Base-by-base conservation (phyloP, 2,113 vertebrate genomes). In the Sapajus apella region DNA sequence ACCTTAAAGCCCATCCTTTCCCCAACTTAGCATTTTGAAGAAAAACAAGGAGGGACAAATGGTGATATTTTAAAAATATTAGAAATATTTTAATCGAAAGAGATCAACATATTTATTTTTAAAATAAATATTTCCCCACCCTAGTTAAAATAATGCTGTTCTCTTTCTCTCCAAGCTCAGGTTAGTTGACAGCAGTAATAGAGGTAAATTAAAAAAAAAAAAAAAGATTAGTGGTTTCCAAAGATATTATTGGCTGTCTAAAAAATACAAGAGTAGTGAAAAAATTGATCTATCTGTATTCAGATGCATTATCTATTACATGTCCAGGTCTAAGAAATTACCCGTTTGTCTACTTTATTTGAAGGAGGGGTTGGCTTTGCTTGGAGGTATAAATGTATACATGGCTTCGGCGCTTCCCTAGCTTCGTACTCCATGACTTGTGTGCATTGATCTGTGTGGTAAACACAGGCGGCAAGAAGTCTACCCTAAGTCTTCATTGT, bases 61-160 rank as follows among this genome's bases (percentile, higher is more conserved):
- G 45, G 70, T 81, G 75, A 58, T 64, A 55, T 87, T 52, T 80
- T 82, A 52, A 72, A 80, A 96, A 40, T 64, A 73, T 83, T 93
- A 95, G 68, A 89, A 93, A 89, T 75, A 56, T 5, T 32, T 32
- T 64, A 64, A 64, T 13, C 35, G 16, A 13, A 43, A 70, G 25
- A 89, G n/a, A 6, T 95, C 68, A 66, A 52, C 50, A 32, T 45
- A 17, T 61, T 66, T 90, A 92, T 93, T 95, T 77, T 27, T 21
- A 66, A 83, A 93, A 80, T 35, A 77, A 25, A 0, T 27, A 66
- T 84, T 91, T 93, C 13, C 45, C 27, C 58, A 76, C 91, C 13
- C 50, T 79, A 13, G 12, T 73, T 97, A 56, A 90, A 93, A 82
- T n/a, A 12, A 73, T 86, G 45, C 37, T 81, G 2, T 75, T 88